Evolutionary conservation across 2,113 vertebrate genomes (phyloP), one percentile per base, ranked within the genome.

Genomic region (Aphyosemion australe): DNA sequence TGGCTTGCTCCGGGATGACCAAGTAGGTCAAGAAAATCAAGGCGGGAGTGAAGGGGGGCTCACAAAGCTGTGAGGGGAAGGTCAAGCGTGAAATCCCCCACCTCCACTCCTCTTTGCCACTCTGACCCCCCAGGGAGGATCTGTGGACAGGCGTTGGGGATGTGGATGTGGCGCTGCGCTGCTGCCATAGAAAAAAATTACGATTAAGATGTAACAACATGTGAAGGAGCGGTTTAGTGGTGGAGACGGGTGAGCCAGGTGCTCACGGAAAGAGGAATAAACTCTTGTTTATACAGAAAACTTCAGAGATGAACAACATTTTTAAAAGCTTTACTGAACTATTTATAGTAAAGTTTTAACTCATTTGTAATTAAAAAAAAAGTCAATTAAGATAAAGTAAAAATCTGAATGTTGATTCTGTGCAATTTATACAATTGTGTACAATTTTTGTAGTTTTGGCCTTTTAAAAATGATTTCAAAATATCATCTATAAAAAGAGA

Each of bases 1-100:
- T 91, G 90, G 84, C 87, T 91, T 87, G 88, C 90, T 92, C 85
- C 76, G 21, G 71, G 87, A 89, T 86, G 89, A 88, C 89, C 91
- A 90, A 92, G 87, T 92, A 92, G 91, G 91, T 93, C 91, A 92
- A 88, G 87, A 92, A 86, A 91, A 91, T 89, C 82, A 85, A 91
- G 89, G 84, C 83, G 72, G 86, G 70, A 90, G 86, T 85, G 87
- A 92, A 89, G 86, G n/a, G 26, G 85, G 80, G 84, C 85, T 89
- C 89, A 84, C 88, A 83, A 73, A 89, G 85, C 88, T 89, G 86
- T 88, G 83, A 92, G 88, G 79, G 90, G 90, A 92, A 92, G 92
- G 92, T 93, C 92, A 93, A 93, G 87, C 91, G 85, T 92, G 88
- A 93, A 92, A 92, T 89, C 75, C 74, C 85, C 66, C 85, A 70